Evolutionary conservation across 2,113 vertebrate species (phyloP).

Genomic region (Halichoeres trimaculatus): DNA sequence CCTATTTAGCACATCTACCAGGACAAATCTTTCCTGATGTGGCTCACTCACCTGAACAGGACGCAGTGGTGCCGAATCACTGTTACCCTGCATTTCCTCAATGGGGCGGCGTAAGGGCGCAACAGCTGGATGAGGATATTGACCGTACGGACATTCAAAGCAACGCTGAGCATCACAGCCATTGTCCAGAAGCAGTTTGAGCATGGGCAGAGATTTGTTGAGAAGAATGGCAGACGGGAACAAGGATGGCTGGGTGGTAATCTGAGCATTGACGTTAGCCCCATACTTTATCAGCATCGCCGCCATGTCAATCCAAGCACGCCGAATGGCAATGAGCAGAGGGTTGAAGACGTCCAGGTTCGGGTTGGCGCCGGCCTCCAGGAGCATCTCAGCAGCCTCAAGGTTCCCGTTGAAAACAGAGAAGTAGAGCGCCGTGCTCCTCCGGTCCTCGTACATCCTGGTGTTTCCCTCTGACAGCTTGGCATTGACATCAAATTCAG

Average conservation of each 20-base stretch:
- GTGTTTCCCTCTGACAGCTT: constrained; percentile 84
- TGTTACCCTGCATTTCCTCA: constrained; percentile 1
- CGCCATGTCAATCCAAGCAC: constrained; percentile 85
- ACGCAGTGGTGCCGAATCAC: not conserved
- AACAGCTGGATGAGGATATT: constrained; percentile 82
- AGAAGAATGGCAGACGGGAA: constrained; percentile 93
- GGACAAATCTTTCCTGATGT: not conserved
- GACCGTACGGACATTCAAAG: constrained; percentile 87
- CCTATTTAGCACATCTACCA: not conserved
- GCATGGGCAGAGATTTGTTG: constrained; percentile 83
- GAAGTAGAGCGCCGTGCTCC: constrained; percentile 89
- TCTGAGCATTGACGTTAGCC: constrained; percentile 86
- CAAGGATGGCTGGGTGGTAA: constrained; percentile 85
- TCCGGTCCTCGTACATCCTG: constrained; percentile 87
- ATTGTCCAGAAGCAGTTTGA: constrained; percentile 90
- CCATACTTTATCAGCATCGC: constrained; percentile 87
- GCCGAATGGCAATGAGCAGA: constrained; percentile 89
- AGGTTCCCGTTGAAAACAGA: constrained; percentile 89
- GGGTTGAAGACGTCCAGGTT: constrained; percentile 90
- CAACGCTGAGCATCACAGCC: constrained; percentile 87
- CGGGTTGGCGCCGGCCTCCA: constrained; percentile 89
- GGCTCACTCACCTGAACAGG: constrained; percentile 27
- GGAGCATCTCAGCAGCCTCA: constrained; percentile 84
- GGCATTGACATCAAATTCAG: constrained; percentile 86
- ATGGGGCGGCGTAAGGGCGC: not conserved